phyloP scores from a whole-genome alignment of 2,888 invertebrate species.

The Nephrotoma guestfalica region DNA sequence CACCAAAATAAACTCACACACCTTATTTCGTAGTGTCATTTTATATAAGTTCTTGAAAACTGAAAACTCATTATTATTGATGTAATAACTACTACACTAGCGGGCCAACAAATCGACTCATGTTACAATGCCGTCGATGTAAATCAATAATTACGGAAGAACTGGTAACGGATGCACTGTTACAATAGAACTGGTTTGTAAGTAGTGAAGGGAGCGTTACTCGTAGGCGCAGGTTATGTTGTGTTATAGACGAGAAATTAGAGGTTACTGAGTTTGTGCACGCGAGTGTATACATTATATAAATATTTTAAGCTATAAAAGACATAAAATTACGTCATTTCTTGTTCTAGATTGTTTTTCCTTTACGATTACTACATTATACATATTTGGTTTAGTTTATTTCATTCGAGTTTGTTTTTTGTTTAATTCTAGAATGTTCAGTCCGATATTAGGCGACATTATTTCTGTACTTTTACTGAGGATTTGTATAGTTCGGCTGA shows the following conservation, averaged over 20 bases:
- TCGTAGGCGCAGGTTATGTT: too few relatives aligned
- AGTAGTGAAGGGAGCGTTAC: too few relatives aligned
- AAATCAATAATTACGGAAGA: neutral
- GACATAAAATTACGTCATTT: neutral
- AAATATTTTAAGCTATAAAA: neutral
- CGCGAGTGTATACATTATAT: neutral
- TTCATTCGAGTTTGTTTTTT: neutral
- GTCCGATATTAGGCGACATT: too few relatives aligned
- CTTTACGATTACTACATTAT: neutral
- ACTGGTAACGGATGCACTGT: too few relatives aligned
- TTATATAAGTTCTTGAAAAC: too few relatives aligned
- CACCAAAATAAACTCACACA: too few relatives aligned
- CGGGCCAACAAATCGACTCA: neutral
- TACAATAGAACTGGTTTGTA: too few relatives aligned
- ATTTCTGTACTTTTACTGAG: neutral
- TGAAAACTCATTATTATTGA: too few relatives aligned
- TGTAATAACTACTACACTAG: neutral
- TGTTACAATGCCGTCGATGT: neutral
- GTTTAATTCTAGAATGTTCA: too few relatives aligned
- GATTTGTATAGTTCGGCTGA: neutral
- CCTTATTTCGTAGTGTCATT: too few relatives aligned
- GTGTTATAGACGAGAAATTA: too few relatives aligned
- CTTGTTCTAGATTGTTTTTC: neutral
- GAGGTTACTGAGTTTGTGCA: too few relatives aligned
- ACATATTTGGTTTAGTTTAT: neutral